Conservation (phyloP, 2,888 invertebrate genomes). For the Mesorhabditis sp. region DNA sequence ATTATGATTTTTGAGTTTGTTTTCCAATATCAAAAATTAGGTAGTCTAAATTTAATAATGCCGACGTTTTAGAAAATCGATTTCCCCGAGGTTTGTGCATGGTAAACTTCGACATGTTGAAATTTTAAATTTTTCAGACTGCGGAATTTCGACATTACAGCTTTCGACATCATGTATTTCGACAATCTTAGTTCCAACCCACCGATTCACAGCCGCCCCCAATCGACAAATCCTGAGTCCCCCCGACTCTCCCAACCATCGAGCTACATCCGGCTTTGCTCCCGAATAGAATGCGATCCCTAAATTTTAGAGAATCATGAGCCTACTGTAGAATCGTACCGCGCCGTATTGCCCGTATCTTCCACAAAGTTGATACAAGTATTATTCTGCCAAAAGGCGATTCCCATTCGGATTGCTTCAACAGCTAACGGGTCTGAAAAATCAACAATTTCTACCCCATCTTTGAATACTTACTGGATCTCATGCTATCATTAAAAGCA, state of each 20-base stretch:
- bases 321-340: not conserved
- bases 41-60: no score
- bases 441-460: no score
- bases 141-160: no score
- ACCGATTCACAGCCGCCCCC: conserved; percentile 51
- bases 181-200: not conserved
- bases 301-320: not conserved
- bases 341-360: conserved; percentile 23
- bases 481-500: not conserved
- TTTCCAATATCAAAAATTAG: not conserved
- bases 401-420: conserved; percentile 29
- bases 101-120: conserved; percentile 53
- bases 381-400: conserved; percentile 44
- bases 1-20: not conserved
- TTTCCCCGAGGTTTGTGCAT: conserved; percentile 33
- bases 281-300: conserved; percentile 32
- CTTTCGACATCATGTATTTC: no score
- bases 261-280: conserved; percentile 47
- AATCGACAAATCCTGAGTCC: conserved; percentile 49
- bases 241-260: conserved; percentile 42
- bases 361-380: conserved; percentile 48
- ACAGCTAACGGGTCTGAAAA: not conserved
- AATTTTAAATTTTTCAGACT: no score
- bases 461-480: not conserved
- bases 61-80: no score